phyloP scores from a whole-genome alignment of 2,888 invertebrate species.

The Melipona beecheii region DNA sequence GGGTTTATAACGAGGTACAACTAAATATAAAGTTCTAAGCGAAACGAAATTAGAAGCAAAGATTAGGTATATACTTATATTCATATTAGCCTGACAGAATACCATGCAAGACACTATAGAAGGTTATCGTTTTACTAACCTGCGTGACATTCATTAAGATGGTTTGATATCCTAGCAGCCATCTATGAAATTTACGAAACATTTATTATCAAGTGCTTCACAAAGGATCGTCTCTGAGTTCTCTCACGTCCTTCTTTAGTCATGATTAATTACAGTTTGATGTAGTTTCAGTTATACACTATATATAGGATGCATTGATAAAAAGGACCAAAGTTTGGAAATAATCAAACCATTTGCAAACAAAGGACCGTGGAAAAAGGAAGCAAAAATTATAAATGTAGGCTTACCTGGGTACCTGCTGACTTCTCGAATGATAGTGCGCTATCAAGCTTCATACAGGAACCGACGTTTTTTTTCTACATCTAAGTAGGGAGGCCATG shows the following conservation, averaged over 20 bases:
- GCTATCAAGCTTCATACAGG: conserved; percentile 13
- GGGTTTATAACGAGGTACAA: not conserved
- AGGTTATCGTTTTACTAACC: not conserved
- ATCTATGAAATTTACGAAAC: not conserved
- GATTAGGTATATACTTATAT: not conserved
- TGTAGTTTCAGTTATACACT: not conserved
- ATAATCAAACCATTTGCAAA: not conserved
- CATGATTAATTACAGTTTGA: conserved; percentile 14
- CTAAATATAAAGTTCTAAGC: not conserved
- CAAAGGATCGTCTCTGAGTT: not conserved
- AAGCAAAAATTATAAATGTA: not conserved
- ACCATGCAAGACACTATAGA: not conserved
- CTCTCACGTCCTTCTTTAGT: not conserved
- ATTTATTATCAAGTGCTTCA: not conserved
- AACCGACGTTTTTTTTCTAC: conserved; percentile 33
- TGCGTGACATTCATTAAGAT: conserved; percentile 3
- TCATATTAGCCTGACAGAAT: not conserved
- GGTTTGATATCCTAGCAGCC: not conserved
- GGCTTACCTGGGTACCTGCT: conserved; percentile 9
- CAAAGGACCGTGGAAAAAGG: not conserved
- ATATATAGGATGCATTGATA: not conserved
- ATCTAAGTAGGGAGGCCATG: conserved; percentile 65
- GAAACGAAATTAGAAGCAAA: not conserved
- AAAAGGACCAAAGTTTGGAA: not conserved
- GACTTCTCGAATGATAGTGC: conserved; percentile 6